phyloP scores from a whole-genome alignment of 2,113 vertebrate genomes.

The Hymenochirus boettgeri region DNA sequence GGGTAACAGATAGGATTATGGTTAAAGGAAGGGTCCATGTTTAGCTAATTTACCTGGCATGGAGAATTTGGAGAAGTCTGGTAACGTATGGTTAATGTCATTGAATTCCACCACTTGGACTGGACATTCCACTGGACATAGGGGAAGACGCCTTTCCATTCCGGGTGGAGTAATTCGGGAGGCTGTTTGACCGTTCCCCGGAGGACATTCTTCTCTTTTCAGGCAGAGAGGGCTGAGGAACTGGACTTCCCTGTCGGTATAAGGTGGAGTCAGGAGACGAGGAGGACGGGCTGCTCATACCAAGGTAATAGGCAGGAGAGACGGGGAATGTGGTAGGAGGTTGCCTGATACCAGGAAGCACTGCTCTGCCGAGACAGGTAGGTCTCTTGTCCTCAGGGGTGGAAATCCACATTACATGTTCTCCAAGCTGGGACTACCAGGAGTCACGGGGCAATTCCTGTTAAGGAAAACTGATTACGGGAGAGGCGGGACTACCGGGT shows the following conservation, averaged over 20 bases:
- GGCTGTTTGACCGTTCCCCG: slow-evolving; percentile 78
- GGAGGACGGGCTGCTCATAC: slow-evolving; percentile 60
- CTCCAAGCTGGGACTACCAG: slow-evolving; percentile 81
- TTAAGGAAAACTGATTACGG: slow-evolving; percentile 58
- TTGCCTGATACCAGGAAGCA: slow-evolving; percentile 84
- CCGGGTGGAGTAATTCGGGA: slow-evolving; percentile 78
- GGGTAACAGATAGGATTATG: too few relatives aligned
- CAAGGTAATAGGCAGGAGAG: slow-evolving; percentile 72
- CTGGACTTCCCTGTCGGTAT: slow-evolving; percentile 77
- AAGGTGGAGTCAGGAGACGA: slow-evolving; percentile 69
- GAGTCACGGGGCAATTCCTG: slow-evolving; percentile 60
- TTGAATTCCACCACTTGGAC: slow-evolving; percentile 62
- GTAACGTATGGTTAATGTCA: slow-evolving; percentile 87
- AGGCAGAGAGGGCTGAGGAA: slow-evolving; percentile 71
- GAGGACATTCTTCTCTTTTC: slow-evolving; percentile 90
- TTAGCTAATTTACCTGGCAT: slow-evolving; percentile 89
- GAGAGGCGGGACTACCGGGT: slow-evolving; percentile 79
- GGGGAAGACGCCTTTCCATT: slow-evolving; percentile 85
- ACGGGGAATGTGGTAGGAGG: slow-evolving; percentile 90
- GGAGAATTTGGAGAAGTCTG: slow-evolving; percentile 91
- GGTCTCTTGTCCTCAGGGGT: slow-evolving; percentile 81
- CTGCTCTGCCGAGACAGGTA: slow-evolving; percentile 89
- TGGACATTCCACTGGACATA: slow-evolving; percentile 69
- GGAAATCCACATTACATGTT: slow-evolving; percentile 68
- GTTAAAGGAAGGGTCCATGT: too few relatives aligned